A percentile compares a stretch with the other conserved stretches of the same genome.
Conservation (phyloP, 2,888 invertebrate species). For the Leucoma salicis region DNA sequence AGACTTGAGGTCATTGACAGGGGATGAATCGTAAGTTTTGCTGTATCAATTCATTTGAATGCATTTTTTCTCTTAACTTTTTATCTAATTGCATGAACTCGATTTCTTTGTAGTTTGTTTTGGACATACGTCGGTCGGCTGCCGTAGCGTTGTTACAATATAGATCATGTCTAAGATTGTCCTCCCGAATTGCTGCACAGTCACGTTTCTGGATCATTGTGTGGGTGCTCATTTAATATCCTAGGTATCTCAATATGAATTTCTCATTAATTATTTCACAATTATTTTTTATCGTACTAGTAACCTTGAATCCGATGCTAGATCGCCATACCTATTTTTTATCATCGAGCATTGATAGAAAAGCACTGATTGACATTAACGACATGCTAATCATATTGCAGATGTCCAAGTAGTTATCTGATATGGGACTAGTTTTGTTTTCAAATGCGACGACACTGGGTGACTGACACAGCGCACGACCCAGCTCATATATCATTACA, state of each 20-base stretch:
- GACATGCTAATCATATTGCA: slow-evolving; percentile 62
- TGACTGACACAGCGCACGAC: slow-evolving; percentile 57
- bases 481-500: slow-evolving; percentile 48
- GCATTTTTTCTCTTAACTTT: slow-evolving; percentile 61
- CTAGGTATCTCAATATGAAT: slow-evolving; percentile 61
- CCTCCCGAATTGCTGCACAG: slow-evolving; percentile 64
- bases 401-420: slow-evolving; percentile 64
- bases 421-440: slow-evolving; percentile 58
- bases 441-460: slow-evolving; percentile 55
- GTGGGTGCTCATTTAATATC: slow-evolving; percentile 63
- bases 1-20: slow-evolving; percentile 72
- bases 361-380: slow-evolving; percentile 66
- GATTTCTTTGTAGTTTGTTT: slow-evolving; percentile 73
- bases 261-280: slow-evolving; percentile 70
- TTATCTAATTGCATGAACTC: slow-evolving; percentile 62
- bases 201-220: slow-evolving; percentile 70
- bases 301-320: slow-evolving; percentile 53
- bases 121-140: slow-evolving; percentile 61
- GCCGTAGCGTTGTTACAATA: slow-evolving; percentile 71
- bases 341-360: slow-evolving; percentile 43
- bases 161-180: slow-evolving; percentile 78
- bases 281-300: slow-evolving; percentile 51
- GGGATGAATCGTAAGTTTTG: slow-evolving; percentile 77
- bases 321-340: slow-evolving; percentile 46
- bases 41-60: slow-evolving; percentile 51